Base-by-base conservation (phyloP, 2,888 invertebrate species). In the Strigamia maritima region DNA sequence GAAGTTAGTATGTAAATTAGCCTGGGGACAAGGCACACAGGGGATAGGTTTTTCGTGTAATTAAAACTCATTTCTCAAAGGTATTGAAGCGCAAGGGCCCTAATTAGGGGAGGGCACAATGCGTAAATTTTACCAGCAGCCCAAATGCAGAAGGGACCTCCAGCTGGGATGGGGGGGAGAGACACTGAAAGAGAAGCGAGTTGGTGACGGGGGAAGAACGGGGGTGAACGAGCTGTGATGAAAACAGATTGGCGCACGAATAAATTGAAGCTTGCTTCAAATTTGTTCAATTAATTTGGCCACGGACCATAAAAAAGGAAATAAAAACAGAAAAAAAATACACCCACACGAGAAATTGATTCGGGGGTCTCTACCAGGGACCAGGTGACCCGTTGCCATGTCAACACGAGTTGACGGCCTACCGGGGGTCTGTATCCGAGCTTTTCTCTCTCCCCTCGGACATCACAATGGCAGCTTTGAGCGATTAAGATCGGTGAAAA, bases 1-100 rank as follows among this genome's bases (percentile, higher is more conserved):
- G 79, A 79, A 70, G 79, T 79, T 79, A 79, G 79, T 79, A 79
- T 79, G 79, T 79, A 79, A 79, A 79, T 79, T 79, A 79, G 79
- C 74, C 75, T 31, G 22, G 79, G 79, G 79, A 79, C 74, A 74
- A 74, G 31, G 40, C 75, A 79, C 74, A 79, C 79, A 44, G 44
- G 38, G 40, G 74, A 79, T n/a, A n/a, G n/a, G 74, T 79, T 79
- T 79, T 79, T 79, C 79, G 79, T 79, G 79, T 79, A 79, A 79
- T 79, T 79, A 79, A 79, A 79, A 79, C 79, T 79, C 79, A 74
- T 79, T 79, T 79, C 79, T 79, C 79, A 79, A 74, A 79, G 79
- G 79, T 79, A 79, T 79, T 79, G 79, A 74, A 79, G 79, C 79
- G 79, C 70, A 74, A 79, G 65, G 65, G 40, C 44, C 79, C 79